Evolutionary conservation across 2,888 invertebrate genomes (phyloP).

Genomic region (Ligdia adustata): DNA sequence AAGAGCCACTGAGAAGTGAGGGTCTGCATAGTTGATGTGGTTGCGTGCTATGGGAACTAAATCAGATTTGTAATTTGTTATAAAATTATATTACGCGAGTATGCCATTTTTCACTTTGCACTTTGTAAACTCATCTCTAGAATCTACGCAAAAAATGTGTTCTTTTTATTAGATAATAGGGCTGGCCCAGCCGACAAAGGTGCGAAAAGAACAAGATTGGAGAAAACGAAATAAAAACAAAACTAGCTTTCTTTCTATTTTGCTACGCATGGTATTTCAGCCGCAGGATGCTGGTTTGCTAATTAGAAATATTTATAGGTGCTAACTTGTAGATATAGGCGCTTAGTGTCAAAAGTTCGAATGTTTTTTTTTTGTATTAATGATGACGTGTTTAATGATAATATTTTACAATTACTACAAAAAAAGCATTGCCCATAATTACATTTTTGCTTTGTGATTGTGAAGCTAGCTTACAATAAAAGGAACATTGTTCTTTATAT

Average conservation of each 20-base stretch:
- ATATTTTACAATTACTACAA: too few relatives aligned
- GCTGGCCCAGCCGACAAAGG: slow-evolving; percentile 18
- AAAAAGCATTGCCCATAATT: too few relatives aligned
- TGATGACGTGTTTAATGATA: too few relatives aligned
- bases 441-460: too few relatives aligned
- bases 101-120: slow-evolving; percentile 29
- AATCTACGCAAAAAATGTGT: slow-evolving; percentile 19
- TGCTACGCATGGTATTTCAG: background rate
- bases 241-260: slow-evolving; percentile 1
- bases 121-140: slow-evolving; percentile 19
- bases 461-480: too few relatives aligned
- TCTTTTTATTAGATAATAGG: slow-evolving; percentile 24
- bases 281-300: too few relatives aligned
- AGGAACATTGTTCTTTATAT: too few relatives aligned
- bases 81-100: slow-evolving; percentile 44
- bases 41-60: slow-evolving; percentile 73
- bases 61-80: slow-evolving; percentile 71
- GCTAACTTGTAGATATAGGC: too few relatives aligned
- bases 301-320: too few relatives aligned
- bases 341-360: too few relatives aligned
- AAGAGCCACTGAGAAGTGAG: slow-evolving; percentile 63
- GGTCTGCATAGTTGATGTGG: slow-evolving; percentile 68
- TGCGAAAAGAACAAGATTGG: slow-evolving; percentile 12
- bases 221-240: background rate
- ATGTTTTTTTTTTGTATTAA: too few relatives aligned